These are phyloP conservation scores for Corvus moneduloides DNA, from an alignment of 2,113 vertebrate genomes.

Conservation along the genomic window DNA sequence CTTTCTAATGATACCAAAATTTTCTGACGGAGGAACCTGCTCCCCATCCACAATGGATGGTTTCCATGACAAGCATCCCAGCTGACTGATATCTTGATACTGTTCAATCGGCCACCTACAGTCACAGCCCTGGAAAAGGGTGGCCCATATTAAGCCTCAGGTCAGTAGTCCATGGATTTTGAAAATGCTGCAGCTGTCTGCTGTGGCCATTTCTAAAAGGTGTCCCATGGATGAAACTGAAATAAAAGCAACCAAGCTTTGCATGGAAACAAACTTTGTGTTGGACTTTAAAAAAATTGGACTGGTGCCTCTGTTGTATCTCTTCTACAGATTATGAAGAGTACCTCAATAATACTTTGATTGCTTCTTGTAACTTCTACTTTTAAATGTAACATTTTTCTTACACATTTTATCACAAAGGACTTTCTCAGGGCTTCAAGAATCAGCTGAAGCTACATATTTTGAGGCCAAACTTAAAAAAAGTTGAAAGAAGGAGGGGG, in stretches of 20 bases:
- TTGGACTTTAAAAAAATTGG: not conserved
- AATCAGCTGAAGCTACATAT: not conserved
- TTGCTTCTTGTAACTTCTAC: not conserved
- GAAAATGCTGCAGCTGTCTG: not conserved
- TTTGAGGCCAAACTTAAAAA: not conserved
- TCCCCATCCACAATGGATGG: not conserved
- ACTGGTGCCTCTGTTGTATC: not conserved
- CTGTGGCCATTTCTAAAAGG: not conserved
- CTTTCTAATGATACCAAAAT: not conserved
- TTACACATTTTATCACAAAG: not conserved
- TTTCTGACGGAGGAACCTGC: not conserved
- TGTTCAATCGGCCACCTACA: accelerated
- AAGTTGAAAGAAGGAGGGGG: not conserved
- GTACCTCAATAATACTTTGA: not conserved
- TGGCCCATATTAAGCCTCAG: not conserved
- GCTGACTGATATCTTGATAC: not conserved
- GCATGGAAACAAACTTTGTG: not conserved
- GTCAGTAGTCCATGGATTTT: not conserved
- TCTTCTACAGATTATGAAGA: not conserved
- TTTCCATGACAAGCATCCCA: not conserved
- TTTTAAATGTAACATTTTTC: not conserved
- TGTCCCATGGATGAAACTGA: not conserved
- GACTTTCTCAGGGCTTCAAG: not conserved
- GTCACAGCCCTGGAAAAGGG: not conserved
- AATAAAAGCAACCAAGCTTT: not conserved